These are phyloP conservation scores for Nipponacmea schrenckii DNA, from an alignment of 2,888 invertebrate species.

Conservation along the genomic window DNA sequence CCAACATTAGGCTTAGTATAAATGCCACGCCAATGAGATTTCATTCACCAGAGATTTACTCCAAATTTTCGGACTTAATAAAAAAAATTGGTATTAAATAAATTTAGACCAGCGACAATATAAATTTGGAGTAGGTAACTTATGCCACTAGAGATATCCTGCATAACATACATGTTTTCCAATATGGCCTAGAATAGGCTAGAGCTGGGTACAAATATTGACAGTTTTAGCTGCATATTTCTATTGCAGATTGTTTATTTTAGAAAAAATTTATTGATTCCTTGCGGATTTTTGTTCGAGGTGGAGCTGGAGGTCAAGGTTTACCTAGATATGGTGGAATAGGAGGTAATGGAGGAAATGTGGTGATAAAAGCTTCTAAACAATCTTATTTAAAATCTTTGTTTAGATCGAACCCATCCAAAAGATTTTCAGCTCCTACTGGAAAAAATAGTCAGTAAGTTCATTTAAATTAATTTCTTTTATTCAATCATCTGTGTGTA, in stretches of 20 bases:
- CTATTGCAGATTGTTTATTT: not conserved
- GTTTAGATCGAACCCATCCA: slow-evolving; percentile 70
- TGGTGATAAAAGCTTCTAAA: slow-evolving; percentile 73
- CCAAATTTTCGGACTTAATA: too few species aligned
- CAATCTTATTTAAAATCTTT: slow-evolving; percentile 64
- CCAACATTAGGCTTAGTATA: too few species aligned
- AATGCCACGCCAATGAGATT: too few species aligned
- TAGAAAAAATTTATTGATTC: slow-evolving; percentile 78
- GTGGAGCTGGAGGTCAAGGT: slow-evolving; percentile 85
- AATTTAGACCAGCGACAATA: too few species aligned
- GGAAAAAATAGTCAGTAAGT: slow-evolving; percentile 80
- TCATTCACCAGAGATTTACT: too few species aligned
- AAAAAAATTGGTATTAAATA: too few species aligned
- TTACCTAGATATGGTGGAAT: slow-evolving; percentile 84
- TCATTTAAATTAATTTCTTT: not conserved
- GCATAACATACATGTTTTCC: too few species aligned
- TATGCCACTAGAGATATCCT: too few species aligned
- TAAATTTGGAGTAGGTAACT: too few species aligned
- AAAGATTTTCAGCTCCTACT: slow-evolving; percentile 75
- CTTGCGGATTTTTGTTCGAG: slow-evolving; percentile 81
- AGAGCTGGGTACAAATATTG: not conserved
- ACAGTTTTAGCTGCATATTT: too few species aligned
- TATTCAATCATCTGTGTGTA: too few species aligned
- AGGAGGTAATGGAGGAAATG: slow-evolving; percentile 91
- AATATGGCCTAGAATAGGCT: not conserved